Conservation (phyloP, 2,797 vertebrate genomes). For the Lagocephalus sceleratus region DNA sequence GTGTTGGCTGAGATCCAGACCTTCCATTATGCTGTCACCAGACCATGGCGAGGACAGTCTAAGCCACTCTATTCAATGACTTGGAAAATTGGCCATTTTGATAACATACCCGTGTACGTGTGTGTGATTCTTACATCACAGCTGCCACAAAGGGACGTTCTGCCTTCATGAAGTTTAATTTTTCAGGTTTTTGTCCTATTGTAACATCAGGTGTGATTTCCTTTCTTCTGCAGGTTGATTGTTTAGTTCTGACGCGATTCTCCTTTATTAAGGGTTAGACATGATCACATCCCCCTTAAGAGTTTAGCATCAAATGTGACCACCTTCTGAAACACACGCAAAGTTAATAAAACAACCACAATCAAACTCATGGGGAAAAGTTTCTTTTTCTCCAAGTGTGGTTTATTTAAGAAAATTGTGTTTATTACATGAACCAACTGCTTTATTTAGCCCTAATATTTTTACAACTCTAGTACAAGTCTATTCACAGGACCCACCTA, state of each 20-base stretch:
- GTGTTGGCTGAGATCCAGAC: conserved; percentile 46
- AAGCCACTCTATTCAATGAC: conserved; percentile 19
- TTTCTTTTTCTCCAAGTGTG: conserved; percentile 59
- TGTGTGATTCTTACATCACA: conserved; percentile 2
- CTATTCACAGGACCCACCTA: conserved; percentile 75
- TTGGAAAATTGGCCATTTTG: conserved; percentile 21
- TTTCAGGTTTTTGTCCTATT: background rate
- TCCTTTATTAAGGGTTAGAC: too few species aligned
- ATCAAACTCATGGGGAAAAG: too few species aligned
- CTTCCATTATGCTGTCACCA: conserved; percentile 46
- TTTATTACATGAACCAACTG: conserved; percentile 81
- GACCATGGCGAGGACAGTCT: conserved; percentile 36
- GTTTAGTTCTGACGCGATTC: too few species aligned
- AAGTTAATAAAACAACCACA: too few species aligned
- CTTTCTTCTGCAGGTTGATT: too few species aligned
- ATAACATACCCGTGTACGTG: conserved; percentile 10
- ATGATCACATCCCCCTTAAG: too few species aligned
- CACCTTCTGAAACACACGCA: too few species aligned
- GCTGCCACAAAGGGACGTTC: background rate
- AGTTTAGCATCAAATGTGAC: too few species aligned
- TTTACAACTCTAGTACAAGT: conserved; percentile 80
- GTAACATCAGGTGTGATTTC: background rate
- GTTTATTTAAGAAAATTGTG: conserved; percentile 81
- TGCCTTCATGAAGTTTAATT: background rate
- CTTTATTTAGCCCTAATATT: conserved; percentile 78